Conservation (phyloP, 2,113 vertebrate species). For the Anarhynchus alexandrinus region DNA sequence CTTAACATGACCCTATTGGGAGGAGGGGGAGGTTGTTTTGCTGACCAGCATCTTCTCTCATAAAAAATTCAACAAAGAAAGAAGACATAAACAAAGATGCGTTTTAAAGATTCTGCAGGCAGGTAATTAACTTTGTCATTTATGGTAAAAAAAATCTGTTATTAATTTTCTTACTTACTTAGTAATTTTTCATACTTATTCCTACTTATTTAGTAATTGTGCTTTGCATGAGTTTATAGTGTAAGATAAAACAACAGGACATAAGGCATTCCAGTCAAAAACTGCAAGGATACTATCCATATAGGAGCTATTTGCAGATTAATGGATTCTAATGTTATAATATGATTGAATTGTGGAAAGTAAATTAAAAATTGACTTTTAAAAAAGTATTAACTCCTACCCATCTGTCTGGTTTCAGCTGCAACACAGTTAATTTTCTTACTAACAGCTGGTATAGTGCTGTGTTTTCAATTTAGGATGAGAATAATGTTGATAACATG, state of each 20-base stretch:
- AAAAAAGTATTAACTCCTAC: neutral
- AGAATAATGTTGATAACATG: neutral
- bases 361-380: neutral
- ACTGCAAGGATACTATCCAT: neutral
- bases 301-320: neutral
- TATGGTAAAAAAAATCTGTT: accelerated
- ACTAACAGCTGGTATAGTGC: neutral
- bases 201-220: neutral
- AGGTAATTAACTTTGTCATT: neutral
- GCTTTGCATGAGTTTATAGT: neutral
- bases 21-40: accelerated
- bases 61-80: neutral
- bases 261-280: neutral
- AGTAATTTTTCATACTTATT: neutral
- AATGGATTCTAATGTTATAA: no score
- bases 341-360: no score
- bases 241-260: neutral
- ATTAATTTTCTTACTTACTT: neutral
- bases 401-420: neutral
- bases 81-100: neutral
- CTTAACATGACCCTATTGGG: neutral
- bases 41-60: neutral
- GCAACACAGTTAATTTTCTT: neutral
- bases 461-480: neutral
- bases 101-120: neutral